Conservation (phyloP, 1,140 invertebrate species). For the Pantala flavescens region DNA sequence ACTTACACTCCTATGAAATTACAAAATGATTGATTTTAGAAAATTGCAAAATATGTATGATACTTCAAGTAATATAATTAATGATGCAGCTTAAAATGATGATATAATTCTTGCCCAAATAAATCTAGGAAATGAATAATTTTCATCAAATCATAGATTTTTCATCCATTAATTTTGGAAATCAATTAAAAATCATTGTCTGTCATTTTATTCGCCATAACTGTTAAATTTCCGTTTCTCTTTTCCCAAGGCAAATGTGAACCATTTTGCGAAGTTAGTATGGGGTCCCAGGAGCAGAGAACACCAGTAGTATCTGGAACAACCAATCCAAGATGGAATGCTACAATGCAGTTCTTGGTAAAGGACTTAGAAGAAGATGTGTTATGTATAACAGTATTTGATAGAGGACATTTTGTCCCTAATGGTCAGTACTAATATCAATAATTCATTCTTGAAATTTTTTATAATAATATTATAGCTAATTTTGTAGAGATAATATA, state of each 20-base stretch:
- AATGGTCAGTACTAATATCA: slow-evolving; percentile 45
- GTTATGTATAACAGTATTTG: slow-evolving; percentile 65
- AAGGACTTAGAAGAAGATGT: slow-evolving; percentile 62
- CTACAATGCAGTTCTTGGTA: slow-evolving; percentile 74
- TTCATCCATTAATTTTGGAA: too few species aligned
- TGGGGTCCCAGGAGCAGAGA: slow-evolving; percentile 64
- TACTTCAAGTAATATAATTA: too few species aligned
- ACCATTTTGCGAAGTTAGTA: slow-evolving; percentile 67
- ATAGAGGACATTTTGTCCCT: slow-evolving; percentile 64
- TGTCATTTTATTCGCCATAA: too few species aligned
- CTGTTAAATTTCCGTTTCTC: not conserved
- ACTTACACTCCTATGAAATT: too few species aligned
- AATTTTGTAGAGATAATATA: too few species aligned
- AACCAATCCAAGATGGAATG: slow-evolving; percentile 62
- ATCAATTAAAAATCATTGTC: too few species aligned
- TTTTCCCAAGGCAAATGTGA: slow-evolving; percentile 41
- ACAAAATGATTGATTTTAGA: too few species aligned
- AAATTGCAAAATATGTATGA: too few species aligned
- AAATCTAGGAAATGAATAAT: too few species aligned
- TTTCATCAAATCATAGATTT: too few species aligned
- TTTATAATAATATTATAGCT: not conserved
- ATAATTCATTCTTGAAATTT: not conserved
- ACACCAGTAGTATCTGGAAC: slow-evolving; percentile 51
- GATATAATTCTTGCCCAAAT: too few species aligned
- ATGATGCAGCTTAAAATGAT: too few species aligned